phyloP scores from a whole-genome alignment of 2,113 vertebrate genomes.

The Oncorhynchus clarkii region DNA sequence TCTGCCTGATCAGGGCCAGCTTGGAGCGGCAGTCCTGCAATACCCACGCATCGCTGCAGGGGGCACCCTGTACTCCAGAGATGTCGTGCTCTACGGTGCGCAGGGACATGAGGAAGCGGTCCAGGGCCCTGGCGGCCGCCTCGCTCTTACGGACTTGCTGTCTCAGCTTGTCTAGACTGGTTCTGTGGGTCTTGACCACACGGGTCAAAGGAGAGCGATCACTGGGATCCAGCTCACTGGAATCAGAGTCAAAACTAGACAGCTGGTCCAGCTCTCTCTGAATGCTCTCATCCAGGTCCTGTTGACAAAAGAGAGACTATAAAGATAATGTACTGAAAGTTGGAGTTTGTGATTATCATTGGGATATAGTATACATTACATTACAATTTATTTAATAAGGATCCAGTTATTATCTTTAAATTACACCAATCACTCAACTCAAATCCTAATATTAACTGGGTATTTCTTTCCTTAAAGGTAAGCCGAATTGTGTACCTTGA shows the following conservation, averaged over 20 bases:
- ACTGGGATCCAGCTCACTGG: constrained; percentile 72
- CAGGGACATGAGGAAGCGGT: constrained; percentile 82
- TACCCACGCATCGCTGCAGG: constrained; percentile 40
- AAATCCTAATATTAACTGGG: background rate
- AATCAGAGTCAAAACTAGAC: constrained; percentile 70
- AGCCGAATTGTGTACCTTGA: constrained; percentile 62
- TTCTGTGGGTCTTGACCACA: constrained; percentile 73
- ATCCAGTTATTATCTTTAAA: background rate
- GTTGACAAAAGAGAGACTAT: background rate
- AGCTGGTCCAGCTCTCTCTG: constrained; percentile 78
- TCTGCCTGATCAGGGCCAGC: constrained; percentile 60
- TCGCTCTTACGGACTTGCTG: constrained; percentile 75
- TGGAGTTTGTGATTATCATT: background rate
- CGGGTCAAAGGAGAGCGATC: constrained; percentile 72
- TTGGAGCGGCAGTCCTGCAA: constrained; percentile 56
- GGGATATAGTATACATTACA: no score
- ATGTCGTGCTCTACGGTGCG: constrained; percentile 69
- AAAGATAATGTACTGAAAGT: background rate
- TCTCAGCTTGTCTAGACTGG: constrained; percentile 76
- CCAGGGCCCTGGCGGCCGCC: constrained; percentile 76
- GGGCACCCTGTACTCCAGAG: constrained; percentile 39
- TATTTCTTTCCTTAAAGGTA: background rate
- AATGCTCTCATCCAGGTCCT: constrained; percentile 76
- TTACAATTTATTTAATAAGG: no score
- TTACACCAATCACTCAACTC: background rate